phyloP scores from a whole-genome alignment of 2,888 invertebrate genomes.

The Drosophila dives region DNA sequence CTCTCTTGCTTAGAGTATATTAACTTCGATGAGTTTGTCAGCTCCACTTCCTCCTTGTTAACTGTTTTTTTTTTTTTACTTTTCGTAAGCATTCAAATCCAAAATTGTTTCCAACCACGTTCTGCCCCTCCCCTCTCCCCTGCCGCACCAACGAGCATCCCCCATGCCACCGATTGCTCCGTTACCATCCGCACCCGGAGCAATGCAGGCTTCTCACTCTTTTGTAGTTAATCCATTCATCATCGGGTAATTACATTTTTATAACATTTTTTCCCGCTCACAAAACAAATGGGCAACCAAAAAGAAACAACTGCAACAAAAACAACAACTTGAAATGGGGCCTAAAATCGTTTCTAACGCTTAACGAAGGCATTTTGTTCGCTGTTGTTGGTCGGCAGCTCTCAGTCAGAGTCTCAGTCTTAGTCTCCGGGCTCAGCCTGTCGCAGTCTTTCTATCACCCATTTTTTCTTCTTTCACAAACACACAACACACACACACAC shows the following conservation, averaged over 20 bases:
- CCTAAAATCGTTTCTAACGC: constrained; percentile 72
- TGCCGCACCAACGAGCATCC: not conserved
- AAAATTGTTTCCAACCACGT: constrained; percentile 53
- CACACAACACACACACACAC: constrained; percentile 22
- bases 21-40: constrained; percentile 20
- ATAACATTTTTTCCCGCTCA: constrained; percentile 77
- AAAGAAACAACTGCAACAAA: constrained; percentile 48
- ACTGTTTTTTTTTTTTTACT: constrained; percentile 31
- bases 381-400: constrained; percentile 62
- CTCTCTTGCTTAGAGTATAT: constrained; percentile 30
- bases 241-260: constrained; percentile 81
- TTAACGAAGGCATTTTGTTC: constrained; percentile 80
- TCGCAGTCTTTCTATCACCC: constrained; percentile 61
- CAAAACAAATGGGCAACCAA: constrained; percentile 73
- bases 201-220: constrained; percentile 71
- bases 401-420: constrained; percentile 33
- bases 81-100: constrained; percentile 49
- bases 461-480: constrained; percentile 53
- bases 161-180: constrained; percentile 4
- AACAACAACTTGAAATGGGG: constrained; percentile 45
- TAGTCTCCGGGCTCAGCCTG: constrained; percentile 22
- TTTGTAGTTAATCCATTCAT: constrained; percentile 81
- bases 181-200: constrained; percentile 65
- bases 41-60: constrained; percentile 50
- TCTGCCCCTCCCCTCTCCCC: constrained; percentile 9